phyloP scores from a whole-genome alignment of 2,113 vertebrate genomes.

The Pardalotus punctatus region DNA sequence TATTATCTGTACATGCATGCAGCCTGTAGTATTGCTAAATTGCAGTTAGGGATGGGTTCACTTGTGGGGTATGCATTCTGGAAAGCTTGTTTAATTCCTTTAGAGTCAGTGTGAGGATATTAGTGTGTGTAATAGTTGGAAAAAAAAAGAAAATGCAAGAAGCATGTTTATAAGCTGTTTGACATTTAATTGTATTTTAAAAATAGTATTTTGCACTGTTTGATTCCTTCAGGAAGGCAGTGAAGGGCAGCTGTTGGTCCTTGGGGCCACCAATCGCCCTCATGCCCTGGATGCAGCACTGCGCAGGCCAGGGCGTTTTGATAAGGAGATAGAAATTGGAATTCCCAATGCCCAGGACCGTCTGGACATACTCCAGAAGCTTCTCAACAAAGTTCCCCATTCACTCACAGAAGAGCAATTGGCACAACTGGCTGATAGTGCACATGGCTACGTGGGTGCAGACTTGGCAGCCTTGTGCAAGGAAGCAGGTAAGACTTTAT shows the following conservation, averaged over 20 bases:
- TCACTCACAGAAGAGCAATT: constrained; percentile 73
- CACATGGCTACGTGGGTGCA: constrained; percentile 94
- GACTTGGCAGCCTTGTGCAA: constrained; percentile 92
- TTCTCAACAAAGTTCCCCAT: constrained; percentile 79
- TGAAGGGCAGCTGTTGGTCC: constrained; percentile 87
- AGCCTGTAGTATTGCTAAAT: neutral
- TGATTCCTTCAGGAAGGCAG: constrained; percentile 80
- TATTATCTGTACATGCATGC: neutral
- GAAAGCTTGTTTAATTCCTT: neutral
- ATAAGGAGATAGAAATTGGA: constrained; percentile 95
- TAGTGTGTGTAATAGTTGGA: neutral
- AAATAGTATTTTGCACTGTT: neutral
- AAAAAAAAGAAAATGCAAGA: neutral
- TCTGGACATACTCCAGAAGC: constrained; percentile 86
- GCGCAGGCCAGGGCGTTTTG: constrained; percentile 91
- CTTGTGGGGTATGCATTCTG: neutral
- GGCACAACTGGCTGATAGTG: constrained; percentile 76
- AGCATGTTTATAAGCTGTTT: neutral
- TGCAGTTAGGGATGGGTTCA: neutral
- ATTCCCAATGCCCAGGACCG: constrained; percentile 84
- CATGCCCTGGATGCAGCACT: constrained; percentile 89
- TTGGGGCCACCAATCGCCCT: constrained; percentile 94
- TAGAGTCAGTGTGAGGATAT: neutral
- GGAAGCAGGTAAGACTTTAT: constrained; percentile 84
- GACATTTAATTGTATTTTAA: neutral